A percentile compares a stretch with the other conserved stretches of the same genome.
phyloP scores from a whole-genome alignment of 2,797 vertebrate genomes.

The Stomatorhinus walkeri region DNA sequence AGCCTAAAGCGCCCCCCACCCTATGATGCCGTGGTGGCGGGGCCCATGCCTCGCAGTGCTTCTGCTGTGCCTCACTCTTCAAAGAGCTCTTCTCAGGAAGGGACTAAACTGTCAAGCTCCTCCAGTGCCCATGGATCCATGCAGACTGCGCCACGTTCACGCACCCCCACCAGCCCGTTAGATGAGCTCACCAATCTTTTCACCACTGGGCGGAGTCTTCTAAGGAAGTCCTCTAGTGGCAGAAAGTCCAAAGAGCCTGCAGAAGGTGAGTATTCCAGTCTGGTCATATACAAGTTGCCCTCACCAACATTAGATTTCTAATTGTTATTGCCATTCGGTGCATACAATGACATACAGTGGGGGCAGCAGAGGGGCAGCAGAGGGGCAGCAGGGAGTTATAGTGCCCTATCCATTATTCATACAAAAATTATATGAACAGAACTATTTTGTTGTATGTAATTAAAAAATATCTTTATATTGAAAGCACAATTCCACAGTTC shows the following conservation, averaged over 20 bases:
- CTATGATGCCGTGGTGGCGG: slow-evolving; percentile 76
- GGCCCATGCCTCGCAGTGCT: slow-evolving; percentile 77
- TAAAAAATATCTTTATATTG: not conserved
- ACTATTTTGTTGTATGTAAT: not conserved
- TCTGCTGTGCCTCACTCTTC: slow-evolving; percentile 81
- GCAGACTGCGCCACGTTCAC: slow-evolving; percentile 80
- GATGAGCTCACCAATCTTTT: slow-evolving; percentile 96
- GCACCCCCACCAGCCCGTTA: slow-evolving; percentile 91
- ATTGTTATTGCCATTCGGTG: not conserved
- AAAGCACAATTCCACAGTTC: not conserved
- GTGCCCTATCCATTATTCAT: not conserved
- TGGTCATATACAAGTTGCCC: not conserved
- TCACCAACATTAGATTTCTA: not conserved
- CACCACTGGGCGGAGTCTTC: slow-evolving; percentile 91
- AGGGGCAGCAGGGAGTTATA: not conserved
- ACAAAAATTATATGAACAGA: not conserved
- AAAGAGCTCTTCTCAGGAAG: slow-evolving; percentile 80
- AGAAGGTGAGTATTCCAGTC: slow-evolving; percentile 72
- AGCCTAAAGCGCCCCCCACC: slow-evolving; percentile 94
- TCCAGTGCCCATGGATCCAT: slow-evolving; percentile 68
- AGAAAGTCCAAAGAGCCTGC: slow-evolving; percentile 88
- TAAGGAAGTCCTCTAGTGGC: slow-evolving; percentile 89
- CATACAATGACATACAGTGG: not conserved
- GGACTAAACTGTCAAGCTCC: slow-evolving; percentile 67
- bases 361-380: not conserved